Evolutionary conservation across 2,888 invertebrate species (phyloP).

Genomic region (Coecobrya sp.): DNA sequence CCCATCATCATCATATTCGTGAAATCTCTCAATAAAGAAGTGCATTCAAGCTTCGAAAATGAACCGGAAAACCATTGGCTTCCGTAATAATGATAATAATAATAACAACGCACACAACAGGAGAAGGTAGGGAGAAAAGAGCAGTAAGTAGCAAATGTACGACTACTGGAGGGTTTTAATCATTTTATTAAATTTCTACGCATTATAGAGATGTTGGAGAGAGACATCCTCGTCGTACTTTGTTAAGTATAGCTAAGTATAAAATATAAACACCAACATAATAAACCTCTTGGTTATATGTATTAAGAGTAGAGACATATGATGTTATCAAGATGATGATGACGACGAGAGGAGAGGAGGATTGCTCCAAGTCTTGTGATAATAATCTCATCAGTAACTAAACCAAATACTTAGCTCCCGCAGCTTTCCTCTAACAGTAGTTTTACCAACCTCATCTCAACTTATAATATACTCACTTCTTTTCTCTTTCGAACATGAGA

Average conservation of each 20-base stretch:
- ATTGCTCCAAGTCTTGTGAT: conserved; percentile 73
- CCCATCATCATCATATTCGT: conserved; percentile 32
- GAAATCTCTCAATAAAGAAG: conserved; percentile 52
- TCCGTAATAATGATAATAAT: conserved; percentile 24
- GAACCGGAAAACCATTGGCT: conserved; percentile 70
- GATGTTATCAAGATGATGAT: neutral
- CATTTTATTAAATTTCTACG: conserved; percentile 69
- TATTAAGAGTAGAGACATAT: neutral
- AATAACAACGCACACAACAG: neutral
- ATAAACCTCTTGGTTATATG: neutral
- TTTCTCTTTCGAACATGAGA: conserved; percentile 40
- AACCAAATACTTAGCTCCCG: conserved; percentile 76
- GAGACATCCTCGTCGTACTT: neutral
- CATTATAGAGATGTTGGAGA: neutral
- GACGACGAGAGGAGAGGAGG: conserved; percentile 13
- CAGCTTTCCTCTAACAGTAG: conserved; percentile 56
- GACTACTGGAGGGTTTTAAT: conserved; percentile 57
- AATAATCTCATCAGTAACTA: conserved; percentile 80
- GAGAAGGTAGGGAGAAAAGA: conserved; percentile 15
- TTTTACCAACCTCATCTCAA: conserved; percentile 31
- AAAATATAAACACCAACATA: neutral
- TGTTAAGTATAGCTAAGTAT: no score
- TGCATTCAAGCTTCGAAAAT: conserved; percentile 68
- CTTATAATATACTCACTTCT: conserved; percentile 43
- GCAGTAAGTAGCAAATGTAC: conserved; percentile 6